Conservation (phyloP, 2,113 vertebrate genomes). For the Erythrolamprus reginae region DNA sequence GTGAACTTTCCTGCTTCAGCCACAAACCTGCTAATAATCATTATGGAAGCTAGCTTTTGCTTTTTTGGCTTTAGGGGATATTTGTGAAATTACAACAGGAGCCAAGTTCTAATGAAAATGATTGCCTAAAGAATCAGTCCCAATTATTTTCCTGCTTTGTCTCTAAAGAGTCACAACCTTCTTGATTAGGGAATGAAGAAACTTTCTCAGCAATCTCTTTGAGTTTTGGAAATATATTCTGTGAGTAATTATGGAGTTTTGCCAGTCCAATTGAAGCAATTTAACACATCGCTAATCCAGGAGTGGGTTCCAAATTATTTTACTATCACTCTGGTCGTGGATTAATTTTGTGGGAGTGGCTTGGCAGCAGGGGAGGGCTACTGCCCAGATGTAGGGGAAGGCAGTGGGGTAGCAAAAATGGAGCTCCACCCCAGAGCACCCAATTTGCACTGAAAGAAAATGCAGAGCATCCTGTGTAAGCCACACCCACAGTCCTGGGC, state of each 20-base stretch:
- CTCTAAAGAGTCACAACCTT: slow-evolving; percentile 9
- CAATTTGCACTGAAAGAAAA: too few relatives aligned
- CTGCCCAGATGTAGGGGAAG: too few relatives aligned
- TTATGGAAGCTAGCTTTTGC: neutral
- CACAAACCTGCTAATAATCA: slow-evolving; percentile 10
- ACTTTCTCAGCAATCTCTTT: slow-evolving; percentile 24
- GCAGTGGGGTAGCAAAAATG: too few relatives aligned
- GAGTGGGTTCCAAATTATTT: too few relatives aligned
- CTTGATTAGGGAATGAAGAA: slow-evolving; percentile 1
- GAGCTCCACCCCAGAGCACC: too few relatives aligned
- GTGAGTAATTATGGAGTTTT: neutral
- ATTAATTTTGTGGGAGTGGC: too few relatives aligned
- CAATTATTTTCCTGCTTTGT: slow-evolving; percentile 16
- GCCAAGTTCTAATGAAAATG: neutral
- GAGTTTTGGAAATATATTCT: neutral
- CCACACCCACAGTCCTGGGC: too few relatives aligned
- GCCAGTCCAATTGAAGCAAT: neutral
- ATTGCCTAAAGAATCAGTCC: slow-evolving; percentile 15
- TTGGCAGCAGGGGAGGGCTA: too few relatives aligned
- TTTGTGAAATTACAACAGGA: slow-evolving; percentile 21
- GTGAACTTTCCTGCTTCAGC: neutral
- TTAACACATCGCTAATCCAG: neutral
- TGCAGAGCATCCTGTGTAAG: too few relatives aligned
- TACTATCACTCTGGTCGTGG: too few relatives aligned
- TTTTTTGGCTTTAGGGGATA: neutral